Evolutionary conservation across 2,113 vertebrate species (phyloP).

Genomic region (Puffinus mauretanicus): DNA sequence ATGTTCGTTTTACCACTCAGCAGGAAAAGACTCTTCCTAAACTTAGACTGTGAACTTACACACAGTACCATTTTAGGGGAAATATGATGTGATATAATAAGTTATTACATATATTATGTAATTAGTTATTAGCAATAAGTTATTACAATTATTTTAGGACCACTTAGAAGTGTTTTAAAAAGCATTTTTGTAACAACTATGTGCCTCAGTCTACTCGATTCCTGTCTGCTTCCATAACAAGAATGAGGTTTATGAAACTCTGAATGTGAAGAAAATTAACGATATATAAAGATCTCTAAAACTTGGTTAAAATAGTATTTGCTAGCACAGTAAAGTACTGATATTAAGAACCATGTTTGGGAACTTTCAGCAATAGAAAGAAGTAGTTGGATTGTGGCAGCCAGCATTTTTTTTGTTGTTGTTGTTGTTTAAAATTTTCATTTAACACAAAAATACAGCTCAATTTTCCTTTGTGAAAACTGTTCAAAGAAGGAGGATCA

Average conservation of each 20-base stretch:
- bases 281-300: background rate
- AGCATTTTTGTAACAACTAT: background rate
- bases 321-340: background rate
- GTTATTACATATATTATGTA: background rate
- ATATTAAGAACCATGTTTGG: background rate
- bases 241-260: background rate
- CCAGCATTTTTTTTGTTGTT: background rate
- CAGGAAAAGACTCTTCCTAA: background rate
- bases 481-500: background rate
- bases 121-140: background rate
- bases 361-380: background rate
- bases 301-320: background rate
- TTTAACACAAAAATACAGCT: background rate
- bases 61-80: background rate
- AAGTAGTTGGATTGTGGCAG: background rate
- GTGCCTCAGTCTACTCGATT: background rate
- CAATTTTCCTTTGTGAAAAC: background rate
- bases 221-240: background rate
- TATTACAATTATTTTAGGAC: background rate
- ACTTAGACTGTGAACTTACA: background rate
- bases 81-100: background rate
- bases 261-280: background rate
- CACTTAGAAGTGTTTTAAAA: background rate
- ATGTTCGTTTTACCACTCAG: background rate
- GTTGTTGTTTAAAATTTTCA: background rate